Conservation (phyloP, 2,113 vertebrate genomes). For the Caretta caretta region DNA sequence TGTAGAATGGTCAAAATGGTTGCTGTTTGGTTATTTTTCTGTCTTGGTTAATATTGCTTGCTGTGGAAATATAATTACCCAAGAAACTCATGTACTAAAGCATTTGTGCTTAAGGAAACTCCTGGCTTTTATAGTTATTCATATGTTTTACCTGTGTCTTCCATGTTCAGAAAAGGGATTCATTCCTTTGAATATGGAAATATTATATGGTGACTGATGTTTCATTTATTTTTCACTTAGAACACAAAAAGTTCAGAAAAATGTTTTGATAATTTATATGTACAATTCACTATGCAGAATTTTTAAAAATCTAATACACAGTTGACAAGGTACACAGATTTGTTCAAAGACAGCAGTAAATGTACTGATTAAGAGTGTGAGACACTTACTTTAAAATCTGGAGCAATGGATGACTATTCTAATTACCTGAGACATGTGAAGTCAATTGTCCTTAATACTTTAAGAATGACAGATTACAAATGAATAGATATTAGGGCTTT, state of each 20-base stretch:
- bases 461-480: constrained; percentile 91
- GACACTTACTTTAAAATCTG: constrained; percentile 76
- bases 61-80: constrained; percentile 61
- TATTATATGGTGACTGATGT: constrained; percentile 63
- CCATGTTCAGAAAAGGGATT: constrained; percentile 54
- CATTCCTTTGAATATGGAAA: constrained; percentile 57
- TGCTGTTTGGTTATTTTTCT: not conserved
- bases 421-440: constrained; percentile 95
- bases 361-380: constrained; percentile 78
- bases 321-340: constrained; percentile 73
- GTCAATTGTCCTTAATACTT: constrained; percentile 93
- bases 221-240: constrained; percentile 66
- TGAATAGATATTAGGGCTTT: constrained; percentile 88
- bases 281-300: constrained; percentile 50
- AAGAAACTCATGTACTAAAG: constrained; percentile 61
- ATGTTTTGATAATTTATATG: constrained; percentile 58
- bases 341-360: constrained; percentile 80
- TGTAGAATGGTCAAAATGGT: constrained; percentile 37
- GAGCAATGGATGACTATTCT: constrained; percentile 85
- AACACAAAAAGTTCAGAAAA: constrained; percentile 14
- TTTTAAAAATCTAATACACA: constrained; percentile 44
- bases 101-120: constrained; percentile 57
- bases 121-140: constrained; percentile 62
- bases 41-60: constrained; percentile 59
- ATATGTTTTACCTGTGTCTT: constrained; percentile 55